Evolutionary conservation across 1,140 invertebrate species (phyloP), one percentile per base, ranked within the genome.

Genomic region (Calliopsis andreniformis): DNA sequence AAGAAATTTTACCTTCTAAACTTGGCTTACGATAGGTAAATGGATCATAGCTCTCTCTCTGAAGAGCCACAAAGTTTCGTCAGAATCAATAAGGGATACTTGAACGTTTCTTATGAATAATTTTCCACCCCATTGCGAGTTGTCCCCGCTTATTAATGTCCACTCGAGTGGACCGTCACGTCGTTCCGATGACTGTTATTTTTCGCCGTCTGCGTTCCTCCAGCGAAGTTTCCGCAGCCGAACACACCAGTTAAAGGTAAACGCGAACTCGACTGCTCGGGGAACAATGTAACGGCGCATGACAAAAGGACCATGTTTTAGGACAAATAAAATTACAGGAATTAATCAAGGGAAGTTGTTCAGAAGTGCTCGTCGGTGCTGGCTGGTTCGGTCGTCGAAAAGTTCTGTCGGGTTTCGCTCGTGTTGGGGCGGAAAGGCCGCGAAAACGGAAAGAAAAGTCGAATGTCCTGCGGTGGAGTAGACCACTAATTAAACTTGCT

Each of bases 271-370:
- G 49, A 51, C n/a, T 12, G 20, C n/a, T 51, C 49, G 49, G 3
- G 20, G 49, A 51, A 51, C 49, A 51, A 51, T 51, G 49, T 51
- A 51, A 51, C 49, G 10, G 49, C 8, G 49, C 49, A 51, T 51
- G 49, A 51, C 49, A 51, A 51, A 51, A 51, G 49, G 49, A 10
- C 49, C 49, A 23, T 23, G 49, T 51, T 51, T 51, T 51, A 25
- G 49, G 20, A 25, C 49, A 51, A 51, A 51, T 51, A 51, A 51
- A 51, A 51, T 51, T 51, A 51, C 49, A 51, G 49, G 49, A 51
- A 51, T 51, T 51, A 51, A 51, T 51, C 49, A 51, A 51, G 49
- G 49, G 25, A 51, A 51, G 49, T 51, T 51, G 49, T 51, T 51
- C 25, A 23, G 49, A 23, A 6, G 18, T 23, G 49, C 49, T 3